Conservation (phyloP, 2,888 invertebrate species). For the Meliscaeva auricollis region DNA sequence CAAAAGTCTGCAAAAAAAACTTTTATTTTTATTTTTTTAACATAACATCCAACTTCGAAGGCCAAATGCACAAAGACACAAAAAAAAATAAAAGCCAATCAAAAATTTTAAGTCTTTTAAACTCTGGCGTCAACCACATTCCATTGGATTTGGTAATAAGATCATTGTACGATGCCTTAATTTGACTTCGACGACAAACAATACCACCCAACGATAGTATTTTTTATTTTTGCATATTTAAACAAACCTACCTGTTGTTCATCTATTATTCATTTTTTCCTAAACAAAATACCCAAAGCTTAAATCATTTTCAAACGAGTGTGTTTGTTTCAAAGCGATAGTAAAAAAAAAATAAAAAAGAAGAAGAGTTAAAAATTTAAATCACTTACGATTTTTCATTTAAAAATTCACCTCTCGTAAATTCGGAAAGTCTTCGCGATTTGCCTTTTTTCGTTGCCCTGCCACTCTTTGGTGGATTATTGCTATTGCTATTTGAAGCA, state of each 20-base stretch:
- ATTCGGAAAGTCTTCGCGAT: constrained; percentile 84
- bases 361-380: constrained; percentile 14
- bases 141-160: constrained; percentile 72
- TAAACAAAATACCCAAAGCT: constrained; percentile 32
- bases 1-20: constrained; percentile 2
- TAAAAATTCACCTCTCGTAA: constrained; percentile 85
- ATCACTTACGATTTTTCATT: constrained; percentile 85
- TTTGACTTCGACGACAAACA: constrained; percentile 12
- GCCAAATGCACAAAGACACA: constrained; percentile 20
- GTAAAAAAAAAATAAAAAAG: not conserved
- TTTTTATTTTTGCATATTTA: constrained; percentile 9
- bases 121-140: constrained; percentile 45
- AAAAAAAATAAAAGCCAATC: constrained; percentile 6
- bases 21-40: not conserved
- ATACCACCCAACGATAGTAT: not conserved
- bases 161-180: constrained; percentile 67
- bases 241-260: constrained; percentile 15
- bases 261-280: constrained; percentile 59
- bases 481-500: constrained; percentile 34
- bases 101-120: not conserved
- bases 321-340: constrained; percentile 1
- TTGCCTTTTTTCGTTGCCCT: constrained; percentile 81
- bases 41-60: not conserved
- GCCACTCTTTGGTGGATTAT: constrained; percentile 22
- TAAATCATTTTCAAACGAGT: constrained; percentile 19